phyloP scores from a whole-genome alignment of 53 echinoderm and acorn worm species.

The Temnopleurus reevesii region DNA sequence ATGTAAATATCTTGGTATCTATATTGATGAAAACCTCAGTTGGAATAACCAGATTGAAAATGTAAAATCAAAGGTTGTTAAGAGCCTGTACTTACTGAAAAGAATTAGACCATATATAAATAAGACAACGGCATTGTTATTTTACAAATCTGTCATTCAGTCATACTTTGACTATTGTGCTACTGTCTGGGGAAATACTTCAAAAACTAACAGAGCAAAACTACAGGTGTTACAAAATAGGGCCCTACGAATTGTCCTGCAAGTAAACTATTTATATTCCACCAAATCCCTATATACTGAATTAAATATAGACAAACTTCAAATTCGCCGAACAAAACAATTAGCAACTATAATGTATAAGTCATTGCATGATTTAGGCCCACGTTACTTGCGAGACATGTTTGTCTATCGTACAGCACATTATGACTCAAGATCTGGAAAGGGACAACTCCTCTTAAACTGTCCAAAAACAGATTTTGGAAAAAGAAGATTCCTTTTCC shows the following conservation, averaged over 20 bases:
- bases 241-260: neutral
- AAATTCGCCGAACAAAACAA: neutral
- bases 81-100: neutral
- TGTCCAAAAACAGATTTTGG: too few relatives aligned
- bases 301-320: neutral
- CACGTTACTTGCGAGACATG: neutral
- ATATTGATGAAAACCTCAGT: neutral
- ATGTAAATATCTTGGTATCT: neutral
- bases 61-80: neutral
- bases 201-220: neutral
- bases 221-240: neutral
- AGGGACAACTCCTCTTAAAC: too few relatives aligned
- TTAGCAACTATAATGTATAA: too few relatives aligned
- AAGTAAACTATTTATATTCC: neutral
- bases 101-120: neutral
- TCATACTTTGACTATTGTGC: neutral
- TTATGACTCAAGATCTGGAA: neutral
- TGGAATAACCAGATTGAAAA: neutral
- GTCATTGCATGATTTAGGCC: neutral
- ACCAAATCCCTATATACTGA: neutral
- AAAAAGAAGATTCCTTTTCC: too few relatives aligned
- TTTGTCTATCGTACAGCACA: neutral
- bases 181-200: neutral
- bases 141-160: neutral
- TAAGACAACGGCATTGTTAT: too few relatives aligned